Evolutionary conservation across 2,888 invertebrate species (phyloP).

Genomic region (Eilema griseolum): DNA sequence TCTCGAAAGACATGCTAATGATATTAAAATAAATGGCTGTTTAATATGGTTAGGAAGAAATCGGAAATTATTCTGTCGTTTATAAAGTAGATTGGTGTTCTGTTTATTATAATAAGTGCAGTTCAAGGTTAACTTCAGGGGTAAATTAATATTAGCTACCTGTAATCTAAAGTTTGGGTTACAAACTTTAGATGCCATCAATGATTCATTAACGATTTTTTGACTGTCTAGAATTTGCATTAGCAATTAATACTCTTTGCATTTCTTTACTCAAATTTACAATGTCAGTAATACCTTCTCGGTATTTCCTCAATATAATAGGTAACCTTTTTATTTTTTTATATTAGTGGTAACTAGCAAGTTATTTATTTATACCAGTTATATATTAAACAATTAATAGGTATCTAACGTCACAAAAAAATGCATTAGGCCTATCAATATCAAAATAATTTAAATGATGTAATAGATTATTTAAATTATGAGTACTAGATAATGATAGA

Average conservation of each 20-base stretch:
- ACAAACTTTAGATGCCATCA: not conserved
- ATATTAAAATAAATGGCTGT: too few species aligned
- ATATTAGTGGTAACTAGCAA: too few species aligned
- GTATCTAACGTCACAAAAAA: not conserved
- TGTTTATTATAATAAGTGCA: not conserved
- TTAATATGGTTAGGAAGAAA: not conserved
- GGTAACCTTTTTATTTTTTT: not conserved
- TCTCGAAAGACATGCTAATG: not conserved
- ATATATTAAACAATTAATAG: not conserved
- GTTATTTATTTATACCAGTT: not conserved
- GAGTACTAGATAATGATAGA: not conserved
- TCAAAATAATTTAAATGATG: not conserved
- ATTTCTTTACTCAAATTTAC: not conserved
- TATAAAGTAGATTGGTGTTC: not conserved
- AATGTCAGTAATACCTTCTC: not conserved
- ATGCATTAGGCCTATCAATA: not conserved
- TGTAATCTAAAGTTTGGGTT: too few species aligned
- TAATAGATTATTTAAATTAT: slow-evolving; percentile 4
- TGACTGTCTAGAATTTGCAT: not conserved
- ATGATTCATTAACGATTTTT: not conserved
- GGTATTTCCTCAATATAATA: not conserved
- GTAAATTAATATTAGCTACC: not conserved
- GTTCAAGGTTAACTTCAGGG: too few species aligned
- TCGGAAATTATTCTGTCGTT: too few species aligned
- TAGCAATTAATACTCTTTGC: too few species aligned